A percentile compares a stretch with the other conserved stretches of the same genome.
phyloP scores from a whole-genome alignment of 1,140 invertebrate species.

The Zaprionus taronus region DNA sequence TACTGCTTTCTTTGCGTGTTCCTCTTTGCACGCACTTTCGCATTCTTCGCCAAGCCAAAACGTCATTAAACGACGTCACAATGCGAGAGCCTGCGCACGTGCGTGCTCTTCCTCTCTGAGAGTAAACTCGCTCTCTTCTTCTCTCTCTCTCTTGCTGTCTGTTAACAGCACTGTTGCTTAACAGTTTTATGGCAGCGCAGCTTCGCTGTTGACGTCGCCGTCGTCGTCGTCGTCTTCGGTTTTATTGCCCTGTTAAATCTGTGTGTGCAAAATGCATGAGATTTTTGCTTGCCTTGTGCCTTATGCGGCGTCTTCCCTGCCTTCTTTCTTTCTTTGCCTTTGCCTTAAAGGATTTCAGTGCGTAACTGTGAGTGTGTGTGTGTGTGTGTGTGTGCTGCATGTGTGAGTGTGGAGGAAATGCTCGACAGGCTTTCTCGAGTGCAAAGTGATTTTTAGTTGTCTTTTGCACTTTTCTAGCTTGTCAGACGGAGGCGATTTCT shows the following conservation, averaged over 20 bases:
- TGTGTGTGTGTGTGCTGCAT: conserved; percentile 32
- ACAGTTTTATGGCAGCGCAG: conserved; percentile 45
- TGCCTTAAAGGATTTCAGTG: conserved; percentile 47
- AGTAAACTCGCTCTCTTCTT: neutral
- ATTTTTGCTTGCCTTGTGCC: conserved; percentile 28
- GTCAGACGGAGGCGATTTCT: conserved; percentile 25
- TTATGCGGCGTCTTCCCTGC: conserved; percentile 28
- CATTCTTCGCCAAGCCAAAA: conserved; percentile 67
- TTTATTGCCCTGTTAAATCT: conserved; percentile 52
- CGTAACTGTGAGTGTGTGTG: conserved; percentile 20
- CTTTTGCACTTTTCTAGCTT: conserved; percentile 55
- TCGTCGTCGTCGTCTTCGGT: conserved; percentile 11
- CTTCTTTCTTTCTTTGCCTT: conserved; percentile 35
- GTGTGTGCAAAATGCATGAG: conserved; percentile 52
- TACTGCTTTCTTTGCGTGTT: conserved; percentile 21
- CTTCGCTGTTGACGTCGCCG: conserved; percentile 15
- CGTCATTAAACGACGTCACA: conserved; percentile 71
- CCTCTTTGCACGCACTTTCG: conserved; percentile 65
- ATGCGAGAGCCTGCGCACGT: conserved; percentile 27
- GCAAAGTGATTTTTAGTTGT: conserved; percentile 70
- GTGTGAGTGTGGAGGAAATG: conserved; percentile 37
- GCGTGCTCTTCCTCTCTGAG: conserved; percentile 8
- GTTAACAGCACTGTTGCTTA: conserved; percentile 28
- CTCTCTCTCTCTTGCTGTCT: conserved; percentile 13
- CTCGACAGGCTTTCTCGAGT: conserved; percentile 70